Evolutionary conservation across 2,797 vertebrate genomes (phyloP).

Genomic region (Chiloscyllium punctatum): DNA sequence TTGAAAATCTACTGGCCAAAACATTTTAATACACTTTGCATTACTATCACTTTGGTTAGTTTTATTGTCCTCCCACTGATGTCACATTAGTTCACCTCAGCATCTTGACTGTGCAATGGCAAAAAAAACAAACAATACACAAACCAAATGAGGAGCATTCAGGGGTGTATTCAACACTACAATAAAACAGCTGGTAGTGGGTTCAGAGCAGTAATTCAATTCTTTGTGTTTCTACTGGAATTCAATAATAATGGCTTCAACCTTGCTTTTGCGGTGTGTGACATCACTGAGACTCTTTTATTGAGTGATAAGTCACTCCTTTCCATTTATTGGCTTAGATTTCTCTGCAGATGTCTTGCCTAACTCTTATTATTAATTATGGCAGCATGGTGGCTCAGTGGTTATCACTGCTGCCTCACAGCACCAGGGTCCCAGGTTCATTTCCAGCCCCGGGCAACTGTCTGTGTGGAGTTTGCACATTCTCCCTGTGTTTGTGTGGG

Average conservation of each 20-base stretch:
- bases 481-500: too few species aligned
- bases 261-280: background rate
- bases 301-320: background rate
- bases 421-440: too few species aligned
- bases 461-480: too few species aligned
- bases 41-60: background rate
- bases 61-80: background rate
- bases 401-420: too few species aligned
- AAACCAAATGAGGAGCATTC: background rate
- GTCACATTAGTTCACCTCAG: constrained; percentile 9
- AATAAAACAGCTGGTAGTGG: background rate
- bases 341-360: background rate
- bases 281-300: background rate
- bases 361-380: background rate
- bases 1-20: background rate
- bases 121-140: background rate
- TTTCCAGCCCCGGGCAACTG: too few species aligned
- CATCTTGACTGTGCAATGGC: background rate
- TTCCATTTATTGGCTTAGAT: background rate
- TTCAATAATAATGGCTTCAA: background rate
- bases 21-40: background rate
- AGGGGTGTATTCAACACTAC: background rate
- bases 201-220: background rate
- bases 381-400: background rate
- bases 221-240: background rate